Conservation (phyloP, 2,797 vertebrate genomes). For the Betta splendens region DNA sequence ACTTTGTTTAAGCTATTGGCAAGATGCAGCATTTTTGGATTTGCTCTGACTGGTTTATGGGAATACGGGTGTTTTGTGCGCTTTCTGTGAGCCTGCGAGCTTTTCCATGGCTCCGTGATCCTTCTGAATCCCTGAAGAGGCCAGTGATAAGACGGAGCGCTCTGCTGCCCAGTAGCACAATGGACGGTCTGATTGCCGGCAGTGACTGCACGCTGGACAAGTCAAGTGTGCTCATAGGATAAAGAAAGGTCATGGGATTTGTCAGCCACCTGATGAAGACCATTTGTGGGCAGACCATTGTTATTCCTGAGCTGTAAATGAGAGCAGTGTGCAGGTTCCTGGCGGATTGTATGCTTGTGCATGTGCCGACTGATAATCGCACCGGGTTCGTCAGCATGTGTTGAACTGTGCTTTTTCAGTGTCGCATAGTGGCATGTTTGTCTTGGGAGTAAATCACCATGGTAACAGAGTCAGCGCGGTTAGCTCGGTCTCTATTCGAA, state of each 20-base stretch:
- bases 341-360: not conserved
- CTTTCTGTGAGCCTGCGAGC: slow-evolving; percentile 2
- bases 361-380: not conserved
- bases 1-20: slow-evolving; percentile 44
- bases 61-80: not conserved
- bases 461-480: slow-evolving; percentile 27
- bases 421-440: not conserved
- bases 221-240: slow-evolving; percentile 18
- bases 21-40: slow-evolving; percentile 24
- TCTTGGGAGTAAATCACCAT: not conserved
- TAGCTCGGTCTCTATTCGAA: slow-evolving; percentile 35
- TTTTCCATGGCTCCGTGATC: not conserved
- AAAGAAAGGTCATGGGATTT: slow-evolving; percentile 23
- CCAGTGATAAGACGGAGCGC: not conserved
- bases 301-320: not conserved
- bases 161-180: not conserved
- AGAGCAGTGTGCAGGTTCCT: not conserved
- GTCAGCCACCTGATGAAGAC: slow-evolving; percentile 3
- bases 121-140: not conserved
- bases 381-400: not conserved
- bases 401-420: not conserved
- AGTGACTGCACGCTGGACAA: slow-evolving; percentile 4
- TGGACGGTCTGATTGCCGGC: slow-evolving; percentile 1
- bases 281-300: not conserved
- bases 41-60: slow-evolving; percentile 13